Percentiles rank a stretch among this genome's conserved stretches.
phyloP scores from a whole-genome alignment of 1,140 invertebrate species.

The Ridgeia piscesae region DNA sequence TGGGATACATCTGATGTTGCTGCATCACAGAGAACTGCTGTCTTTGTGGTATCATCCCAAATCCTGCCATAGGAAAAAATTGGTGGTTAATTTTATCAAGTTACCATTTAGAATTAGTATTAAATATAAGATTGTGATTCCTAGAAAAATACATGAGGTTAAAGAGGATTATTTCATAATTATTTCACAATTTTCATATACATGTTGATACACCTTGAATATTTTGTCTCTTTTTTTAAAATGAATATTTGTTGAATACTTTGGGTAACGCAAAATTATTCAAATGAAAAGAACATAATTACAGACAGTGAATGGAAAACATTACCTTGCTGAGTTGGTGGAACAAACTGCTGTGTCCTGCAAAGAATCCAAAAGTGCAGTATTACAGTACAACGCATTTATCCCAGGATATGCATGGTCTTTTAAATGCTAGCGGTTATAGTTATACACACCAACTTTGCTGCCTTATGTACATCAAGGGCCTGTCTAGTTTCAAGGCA shows the following conservation, averaged over 20 bases:
- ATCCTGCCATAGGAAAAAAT: not conserved
- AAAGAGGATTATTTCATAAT: no score
- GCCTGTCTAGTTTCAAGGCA: no score
- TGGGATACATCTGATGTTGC: not conserved
- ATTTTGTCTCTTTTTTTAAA: not conserved
- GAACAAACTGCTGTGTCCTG: not conserved
- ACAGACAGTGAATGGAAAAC: not conserved
- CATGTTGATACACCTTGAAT: not conserved
- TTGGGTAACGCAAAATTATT: not conserved
- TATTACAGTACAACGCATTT: no score
- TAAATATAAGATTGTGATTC: not conserved
- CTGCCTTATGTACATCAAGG: no score
- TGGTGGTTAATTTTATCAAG: no score
- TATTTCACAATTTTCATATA: not conserved
- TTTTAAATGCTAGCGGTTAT: no score
- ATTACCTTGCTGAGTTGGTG: not conserved
- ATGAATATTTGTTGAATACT: not conserved
- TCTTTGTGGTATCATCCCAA: not conserved
- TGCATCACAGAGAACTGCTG: not conserved
- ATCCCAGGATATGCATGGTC: no score
- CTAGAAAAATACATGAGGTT: no score
- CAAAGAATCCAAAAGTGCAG: not conserved
- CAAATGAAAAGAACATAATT: not conserved
- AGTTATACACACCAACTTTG: no score
- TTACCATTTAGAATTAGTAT: not conserved